phyloP scores from a whole-genome alignment of 2,888 invertebrate species.

The Galerucella pusilla region DNA sequence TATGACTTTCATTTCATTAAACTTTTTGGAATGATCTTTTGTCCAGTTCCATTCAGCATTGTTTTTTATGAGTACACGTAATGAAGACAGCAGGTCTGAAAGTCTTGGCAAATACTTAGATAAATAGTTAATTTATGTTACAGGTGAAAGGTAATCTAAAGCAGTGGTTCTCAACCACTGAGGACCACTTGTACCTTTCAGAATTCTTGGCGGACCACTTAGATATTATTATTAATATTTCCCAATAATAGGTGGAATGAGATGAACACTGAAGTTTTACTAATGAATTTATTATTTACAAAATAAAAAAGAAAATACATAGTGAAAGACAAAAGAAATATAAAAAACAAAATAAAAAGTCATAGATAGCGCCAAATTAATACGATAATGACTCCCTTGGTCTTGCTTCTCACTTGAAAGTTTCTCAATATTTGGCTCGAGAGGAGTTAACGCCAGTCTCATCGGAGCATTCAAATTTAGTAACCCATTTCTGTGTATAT shows the following conservation, averaged over 20 bases:
- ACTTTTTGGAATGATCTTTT: slow-evolving; percentile 39
- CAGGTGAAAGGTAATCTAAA: too few species aligned
- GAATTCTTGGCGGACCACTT: too few species aligned
- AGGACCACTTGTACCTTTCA: slow-evolving; percentile 22
- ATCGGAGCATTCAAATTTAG: slow-evolving; percentile 21
- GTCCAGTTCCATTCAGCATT: slow-evolving; percentile 46
- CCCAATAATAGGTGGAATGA: slow-evolving; percentile 16
- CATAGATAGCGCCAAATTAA: slow-evolving; percentile 19
- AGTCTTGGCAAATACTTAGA: slow-evolving; percentile 46
- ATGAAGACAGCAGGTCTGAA: slow-evolving; percentile 38
- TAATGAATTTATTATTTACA: slow-evolving; percentile 5
- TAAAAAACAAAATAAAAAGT: slow-evolving; percentile 7
- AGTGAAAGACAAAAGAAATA: slow-evolving; percentile 12
- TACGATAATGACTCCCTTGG: slow-evolving; percentile 18
- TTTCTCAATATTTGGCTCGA: too few species aligned
- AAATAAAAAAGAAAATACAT: slow-evolving; percentile 15
- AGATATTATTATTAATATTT: slow-evolving; percentile 16
- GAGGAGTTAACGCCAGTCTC: neutral
- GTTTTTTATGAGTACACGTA: slow-evolving; percentile 48
- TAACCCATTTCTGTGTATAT: slow-evolving; percentile 19
- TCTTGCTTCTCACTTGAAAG: neutral
- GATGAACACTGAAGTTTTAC: slow-evolving; percentile 18
- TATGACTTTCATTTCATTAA: slow-evolving; percentile 46
- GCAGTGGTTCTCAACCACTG: slow-evolving; percentile 9
- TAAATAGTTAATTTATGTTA: slow-evolving; percentile 49